phyloP scores from a whole-genome alignment of 2,888 invertebrate species.

The Ecliptopera silaceata region DNA sequence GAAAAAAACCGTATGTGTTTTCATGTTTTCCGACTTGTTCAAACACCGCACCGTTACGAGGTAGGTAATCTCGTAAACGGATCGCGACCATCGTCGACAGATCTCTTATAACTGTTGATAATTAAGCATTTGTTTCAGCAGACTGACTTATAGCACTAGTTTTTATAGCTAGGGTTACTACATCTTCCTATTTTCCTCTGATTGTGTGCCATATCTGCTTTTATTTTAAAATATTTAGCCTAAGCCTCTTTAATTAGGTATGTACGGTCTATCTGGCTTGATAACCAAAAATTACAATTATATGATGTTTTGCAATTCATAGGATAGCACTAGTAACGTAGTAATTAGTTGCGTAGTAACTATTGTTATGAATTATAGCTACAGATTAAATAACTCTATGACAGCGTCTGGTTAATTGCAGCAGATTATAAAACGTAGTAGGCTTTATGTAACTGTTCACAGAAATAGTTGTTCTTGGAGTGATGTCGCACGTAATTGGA shows the following conservation, averaged over 20 bases:
- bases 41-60: constrained; percentile 30
- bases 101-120: constrained; percentile 33
- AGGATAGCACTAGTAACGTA: too few relatives aligned
- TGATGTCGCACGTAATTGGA: constrained; percentile 7
- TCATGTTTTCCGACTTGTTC: constrained; percentile 1
- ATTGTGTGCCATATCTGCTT: neutral
- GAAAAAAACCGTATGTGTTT: neutral
- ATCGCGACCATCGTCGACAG: constrained; percentile 4
- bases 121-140: constrained; percentile 34
- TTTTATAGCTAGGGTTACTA: neutral
- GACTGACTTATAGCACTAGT: constrained; percentile 10
- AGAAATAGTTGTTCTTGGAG: constrained; percentile 14
- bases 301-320: too few relatives aligned
- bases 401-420: constrained; percentile 16
- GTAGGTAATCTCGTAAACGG: constrained; percentile 18
- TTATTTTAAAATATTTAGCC: too few relatives aligned
- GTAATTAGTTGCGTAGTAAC: neutral
- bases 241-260: too few relatives aligned
- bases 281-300: too few relatives aligned
- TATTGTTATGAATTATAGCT: constrained; percentile 1
- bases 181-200: neutral
- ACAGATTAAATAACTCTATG: neutral
- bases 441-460: constrained; percentile 15
- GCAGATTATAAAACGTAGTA: constrained; percentile 22
- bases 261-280: too few relatives aligned